These are phyloP conservation scores for Eulimnadia texana DNA, from an alignment of 1,140 invertebrate genomes.

Conservation along the genomic window DNA sequence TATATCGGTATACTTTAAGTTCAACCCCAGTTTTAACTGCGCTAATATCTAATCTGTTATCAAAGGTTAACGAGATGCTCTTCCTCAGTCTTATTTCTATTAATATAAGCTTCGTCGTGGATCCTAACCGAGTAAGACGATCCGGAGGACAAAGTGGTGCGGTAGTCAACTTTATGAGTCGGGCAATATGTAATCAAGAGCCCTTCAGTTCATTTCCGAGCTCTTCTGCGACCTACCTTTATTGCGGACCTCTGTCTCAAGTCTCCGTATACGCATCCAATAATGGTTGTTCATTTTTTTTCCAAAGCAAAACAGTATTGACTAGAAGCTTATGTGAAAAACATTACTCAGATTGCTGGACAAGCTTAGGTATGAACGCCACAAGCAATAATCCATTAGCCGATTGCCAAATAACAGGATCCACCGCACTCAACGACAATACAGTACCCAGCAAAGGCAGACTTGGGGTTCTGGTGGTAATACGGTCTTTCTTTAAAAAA, in stretches of 20 bases:
- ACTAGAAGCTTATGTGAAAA: neutral
- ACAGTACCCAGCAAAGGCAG: neutral
- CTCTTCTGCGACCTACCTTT: neutral
- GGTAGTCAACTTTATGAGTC: neutral
- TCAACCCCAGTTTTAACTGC: no score
- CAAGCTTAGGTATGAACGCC: neutral
- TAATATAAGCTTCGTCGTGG: neutral
- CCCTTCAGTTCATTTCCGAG: neutral
- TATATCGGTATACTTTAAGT: no score
- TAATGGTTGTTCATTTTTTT: neutral
- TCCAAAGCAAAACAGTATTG: neutral
- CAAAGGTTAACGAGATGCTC: neutral
- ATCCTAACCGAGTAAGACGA: neutral
- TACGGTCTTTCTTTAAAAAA: no score
- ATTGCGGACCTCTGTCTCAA: neutral
- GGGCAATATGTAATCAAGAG: neutral
- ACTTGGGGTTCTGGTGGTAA: neutral
- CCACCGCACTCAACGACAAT: neutral
- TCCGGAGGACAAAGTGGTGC: neutral
- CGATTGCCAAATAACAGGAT: neutral
- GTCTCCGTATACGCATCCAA: neutral
- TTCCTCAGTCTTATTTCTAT: neutral
- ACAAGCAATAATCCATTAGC: neutral
- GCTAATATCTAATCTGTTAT: no score
- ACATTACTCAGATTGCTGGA: neutral